Evolutionary conservation across 2,888 invertebrate species (phyloP).

Genomic region (Zygothrica quintamaculata): DNA sequence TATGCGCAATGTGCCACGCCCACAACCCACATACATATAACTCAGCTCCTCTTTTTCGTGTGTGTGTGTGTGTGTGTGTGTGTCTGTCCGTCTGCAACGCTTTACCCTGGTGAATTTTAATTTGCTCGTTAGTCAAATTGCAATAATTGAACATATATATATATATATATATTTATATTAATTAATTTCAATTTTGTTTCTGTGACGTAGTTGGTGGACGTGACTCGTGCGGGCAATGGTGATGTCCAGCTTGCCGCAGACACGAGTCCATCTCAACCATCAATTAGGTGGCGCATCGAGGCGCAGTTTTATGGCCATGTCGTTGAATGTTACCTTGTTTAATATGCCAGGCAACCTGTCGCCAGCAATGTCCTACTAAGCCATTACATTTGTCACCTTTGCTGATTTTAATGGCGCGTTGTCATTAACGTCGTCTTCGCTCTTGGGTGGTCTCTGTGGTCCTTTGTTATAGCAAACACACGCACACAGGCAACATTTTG

Average conservation of each 20-base stretch:
- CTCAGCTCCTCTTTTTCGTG: slow-evolving; percentile 25
- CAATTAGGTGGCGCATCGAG: slow-evolving; percentile 61
- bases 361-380: slow-evolving; percentile 21
- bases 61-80: slow-evolving; percentile 1
- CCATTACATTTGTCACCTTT: slow-evolving; percentile 71
- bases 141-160: slow-evolving; percentile 64
- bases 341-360: slow-evolving; percentile 30
- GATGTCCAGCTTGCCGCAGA: background rate
- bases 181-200: slow-evolving; percentile 68
- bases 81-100: slow-evolving; percentile 1
- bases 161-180: slow-evolving; percentile 60
- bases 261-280: slow-evolving; percentile 5
- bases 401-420: slow-evolving; percentile 67
- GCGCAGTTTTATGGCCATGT: slow-evolving; percentile 46
- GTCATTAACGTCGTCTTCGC: slow-evolving; percentile 44
- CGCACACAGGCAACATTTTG: background rate
- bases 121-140: slow-evolving; percentile 74
- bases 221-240: background rate
- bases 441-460: slow-evolving; percentile 54
- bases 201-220: slow-evolving; percentile 7
- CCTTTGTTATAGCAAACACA: slow-evolving; percentile 37
- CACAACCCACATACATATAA: slow-evolving; percentile 29
- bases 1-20: slow-evolving; percentile 41
- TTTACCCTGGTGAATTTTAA: slow-evolving; percentile 41
- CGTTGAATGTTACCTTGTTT: slow-evolving; percentile 34